Percentiles rank a stretch among this genome's conserved stretches.
phyloP scores from a whole-genome alignment of 2,113 vertebrate genomes.

The Aphyosemion australe region DNA sequence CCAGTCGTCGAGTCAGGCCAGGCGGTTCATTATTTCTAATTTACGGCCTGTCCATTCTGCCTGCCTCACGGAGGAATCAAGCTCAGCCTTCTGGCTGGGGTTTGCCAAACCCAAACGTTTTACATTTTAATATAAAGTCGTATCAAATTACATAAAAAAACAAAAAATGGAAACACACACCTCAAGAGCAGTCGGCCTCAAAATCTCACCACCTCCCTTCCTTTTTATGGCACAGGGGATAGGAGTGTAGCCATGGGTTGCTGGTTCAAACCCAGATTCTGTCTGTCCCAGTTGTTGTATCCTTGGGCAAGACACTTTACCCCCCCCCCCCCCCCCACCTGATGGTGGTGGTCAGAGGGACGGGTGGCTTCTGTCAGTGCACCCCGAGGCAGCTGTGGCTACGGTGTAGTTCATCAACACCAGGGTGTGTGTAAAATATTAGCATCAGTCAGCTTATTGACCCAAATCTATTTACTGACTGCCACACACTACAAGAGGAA shows the following conservation, averaged over 20 bases:
- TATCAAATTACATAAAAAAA: conserved; percentile 72
- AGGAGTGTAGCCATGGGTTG: too few species aligned
- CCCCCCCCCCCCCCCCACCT: too few species aligned
- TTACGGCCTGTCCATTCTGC: conserved; percentile 76
- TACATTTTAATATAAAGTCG: conserved; percentile 72
- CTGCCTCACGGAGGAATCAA: conserved; percentile 64
- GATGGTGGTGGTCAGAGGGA: too few species aligned
- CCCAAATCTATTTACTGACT: conserved; percentile 33
- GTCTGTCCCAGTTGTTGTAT: too few species aligned
- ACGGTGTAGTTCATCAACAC: too few species aligned
- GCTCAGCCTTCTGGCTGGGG: conserved; percentile 62
- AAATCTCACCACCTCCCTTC: not conserved
- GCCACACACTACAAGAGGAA: conserved; percentile 22
- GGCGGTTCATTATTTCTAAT: conserved; percentile 79
- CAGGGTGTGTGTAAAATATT: too few species aligned
- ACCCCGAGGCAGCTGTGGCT: too few species aligned
- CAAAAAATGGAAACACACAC: conserved; percentile 43
- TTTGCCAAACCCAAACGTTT: conserved; percentile 58
- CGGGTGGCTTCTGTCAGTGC: too few species aligned
- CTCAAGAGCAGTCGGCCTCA: not conserved
- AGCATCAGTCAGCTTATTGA: conserved; percentile 14
- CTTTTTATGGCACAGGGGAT: not conserved
- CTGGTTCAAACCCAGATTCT: too few species aligned
- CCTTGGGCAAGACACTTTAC: too few species aligned
- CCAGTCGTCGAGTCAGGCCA: conserved; percentile 54